phyloP scores from a whole-genome alignment of 2,113 vertebrate species.

The Tretioscincus oriximinensis region DNA sequence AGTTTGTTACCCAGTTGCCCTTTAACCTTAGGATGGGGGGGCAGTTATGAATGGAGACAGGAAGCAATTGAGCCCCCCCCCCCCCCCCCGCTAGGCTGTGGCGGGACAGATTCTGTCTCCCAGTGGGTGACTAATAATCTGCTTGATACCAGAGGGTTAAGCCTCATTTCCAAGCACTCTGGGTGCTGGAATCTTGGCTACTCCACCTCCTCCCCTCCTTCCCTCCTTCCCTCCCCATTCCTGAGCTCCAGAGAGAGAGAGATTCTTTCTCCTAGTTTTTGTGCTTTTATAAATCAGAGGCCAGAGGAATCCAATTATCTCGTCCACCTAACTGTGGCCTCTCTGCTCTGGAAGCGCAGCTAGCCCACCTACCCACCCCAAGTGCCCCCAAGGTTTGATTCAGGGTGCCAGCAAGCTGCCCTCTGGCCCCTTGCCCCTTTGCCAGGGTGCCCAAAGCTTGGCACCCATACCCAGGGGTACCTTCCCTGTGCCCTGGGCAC shows the following conservation, averaged over 20 bases:
- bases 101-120: too few species aligned
- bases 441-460: background rate
- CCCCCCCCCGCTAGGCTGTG: too few species aligned
- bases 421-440: too few species aligned
- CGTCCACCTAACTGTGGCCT: background rate
- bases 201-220: accelerated
- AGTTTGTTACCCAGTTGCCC: too few species aligned
- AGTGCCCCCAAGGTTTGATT: background rate
- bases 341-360: background rate
- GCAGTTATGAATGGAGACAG: too few species aligned
- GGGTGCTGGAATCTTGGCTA: background rate
- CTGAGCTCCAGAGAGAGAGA: background rate
- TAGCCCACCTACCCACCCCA: background rate
- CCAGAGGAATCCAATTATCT: constrained; percentile 35
- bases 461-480: background rate
- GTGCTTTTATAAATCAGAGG: constrained; percentile 12
- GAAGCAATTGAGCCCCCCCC: too few species aligned
- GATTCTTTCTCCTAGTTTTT: background rate
- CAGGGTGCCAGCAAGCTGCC: too few species aligned
- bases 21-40: too few species aligned
- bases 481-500: too few species aligned
- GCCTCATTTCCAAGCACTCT: background rate
- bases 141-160: background rate
- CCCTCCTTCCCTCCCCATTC: background rate
- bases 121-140: too few species aligned